Evolutionary conservation across 30 jellyfish, hydroid and myxozoan species (phyloP), one percentile per base, ranked within the genome.

Genomic region (Aurelia sp.): DNA sequence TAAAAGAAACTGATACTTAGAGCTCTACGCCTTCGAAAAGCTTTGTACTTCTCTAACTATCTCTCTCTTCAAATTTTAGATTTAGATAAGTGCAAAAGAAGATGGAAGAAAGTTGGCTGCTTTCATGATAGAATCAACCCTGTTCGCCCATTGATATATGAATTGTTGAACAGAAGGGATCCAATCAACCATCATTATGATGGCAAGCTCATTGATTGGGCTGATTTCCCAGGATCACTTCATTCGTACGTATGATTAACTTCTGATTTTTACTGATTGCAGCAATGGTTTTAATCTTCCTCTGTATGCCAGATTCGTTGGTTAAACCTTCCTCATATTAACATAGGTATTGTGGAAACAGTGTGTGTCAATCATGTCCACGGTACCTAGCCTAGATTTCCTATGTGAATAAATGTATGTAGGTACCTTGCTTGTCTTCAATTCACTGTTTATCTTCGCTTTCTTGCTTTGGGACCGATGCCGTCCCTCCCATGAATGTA

Each of bases 71-170:
- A 37, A 0, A 37, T 37, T 37, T 0, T 37, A 37, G 50, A 37
- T 3, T 37, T 37, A 37, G 85, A 50, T 18, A 71, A n/a, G 9
- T 85, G 94, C 60, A 74, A 41, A 37, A 73, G 86, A 41, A 78
- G 52, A 76, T 92, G 97, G 97, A 92, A 73, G 74, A 92, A 92
- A 63, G 78, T 92, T 47, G 98, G 98, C n/a, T 92, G 98, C 82
- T 92, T 72, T 63, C 67, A 80, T 10, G 98, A 92, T 60, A 51
- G 81, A 31, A 68, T 82, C 51, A 82, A 74, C 6, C 89, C 82
- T 3, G 61, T 82, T 18, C 76, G 98, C 27, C 94, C 98, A 3
- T 63, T 86, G 64, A 85, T 90, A 11, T 13, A 60, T 11, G 98
- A 92, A 60, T 13, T 92, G 31, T 55, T 87, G 16, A 92, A 92